Evolutionary conservation across 2,888 invertebrate genomes (phyloP).

Genomic region (Ecdyonurus torrentis): DNA sequence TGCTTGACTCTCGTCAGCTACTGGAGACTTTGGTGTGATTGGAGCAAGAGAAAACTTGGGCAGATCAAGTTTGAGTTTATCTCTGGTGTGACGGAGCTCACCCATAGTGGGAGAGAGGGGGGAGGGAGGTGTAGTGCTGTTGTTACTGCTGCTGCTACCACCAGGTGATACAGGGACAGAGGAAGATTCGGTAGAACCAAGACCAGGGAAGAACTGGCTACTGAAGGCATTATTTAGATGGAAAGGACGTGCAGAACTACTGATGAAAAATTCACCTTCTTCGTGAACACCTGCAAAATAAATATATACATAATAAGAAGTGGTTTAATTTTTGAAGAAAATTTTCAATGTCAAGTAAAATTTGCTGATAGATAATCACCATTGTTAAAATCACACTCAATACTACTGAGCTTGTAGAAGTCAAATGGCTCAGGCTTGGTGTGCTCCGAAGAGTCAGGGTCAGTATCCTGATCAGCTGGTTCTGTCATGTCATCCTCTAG

Average conservation of each 20-base stretch:
- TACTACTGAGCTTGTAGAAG: slow-evolving; percentile 18
- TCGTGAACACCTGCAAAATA: slow-evolving; percentile 13
- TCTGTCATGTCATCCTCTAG: slow-evolving; percentile 12
- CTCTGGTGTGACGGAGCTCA: slow-evolving; percentile 52
- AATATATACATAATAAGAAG: background rate
- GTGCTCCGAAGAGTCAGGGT: slow-evolving; percentile 9
- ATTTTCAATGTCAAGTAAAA: too few species aligned
- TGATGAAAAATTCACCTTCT: slow-evolving; percentile 56
- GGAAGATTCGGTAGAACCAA: background rate
- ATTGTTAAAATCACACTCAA: slow-evolving; percentile 18
- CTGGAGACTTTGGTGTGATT: background rate
- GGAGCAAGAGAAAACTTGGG: slow-evolving; percentile 21
- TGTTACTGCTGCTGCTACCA: slow-evolving; percentile 12
- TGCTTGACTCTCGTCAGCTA: background rate
- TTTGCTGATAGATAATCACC: too few species aligned
- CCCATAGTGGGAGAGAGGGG: slow-evolving; percentile 31
- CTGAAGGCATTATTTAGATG: slow-evolving; percentile 30
- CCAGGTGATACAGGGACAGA: slow-evolving; percentile 21
- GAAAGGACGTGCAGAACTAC: slow-evolving; percentile 55
- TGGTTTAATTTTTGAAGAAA: too few species aligned
- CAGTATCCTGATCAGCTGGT: slow-evolving; percentile 12
- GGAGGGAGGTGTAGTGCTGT: slow-evolving; percentile 24
- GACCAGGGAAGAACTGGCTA: slow-evolving; percentile 58
- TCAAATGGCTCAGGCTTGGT: slow-evolving; percentile 14
- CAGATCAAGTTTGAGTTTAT: slow-evolving; percentile 51